phyloP scores from a whole-genome alignment of 2,113 vertebrate species.

The Peromyscus californicus region DNA sequence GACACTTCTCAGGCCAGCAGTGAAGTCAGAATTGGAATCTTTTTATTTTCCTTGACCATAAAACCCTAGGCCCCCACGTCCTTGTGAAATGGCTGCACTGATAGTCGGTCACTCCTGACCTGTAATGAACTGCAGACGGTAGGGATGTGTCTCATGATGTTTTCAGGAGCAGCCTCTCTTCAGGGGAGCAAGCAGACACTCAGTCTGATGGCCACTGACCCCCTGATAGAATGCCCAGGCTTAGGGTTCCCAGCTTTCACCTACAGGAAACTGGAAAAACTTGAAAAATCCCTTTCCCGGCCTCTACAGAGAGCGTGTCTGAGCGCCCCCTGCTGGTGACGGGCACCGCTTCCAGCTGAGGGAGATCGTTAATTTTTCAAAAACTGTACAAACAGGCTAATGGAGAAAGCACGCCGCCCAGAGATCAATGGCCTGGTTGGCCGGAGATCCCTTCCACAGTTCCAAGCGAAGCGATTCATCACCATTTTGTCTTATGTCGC shows the following conservation, averaged over 20 bases:
- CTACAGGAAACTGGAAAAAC: not conserved
- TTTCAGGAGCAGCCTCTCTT: not conserved
- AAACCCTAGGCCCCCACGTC: not conserved
- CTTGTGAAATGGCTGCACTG: not conserved
- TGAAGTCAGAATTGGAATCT: not conserved
- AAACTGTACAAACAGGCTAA: not conserved
- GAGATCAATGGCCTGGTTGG: not conserved
- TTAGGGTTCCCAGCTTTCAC: not conserved
- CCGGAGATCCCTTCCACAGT: no score
- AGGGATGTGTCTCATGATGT: no score
- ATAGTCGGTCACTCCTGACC: not conserved
- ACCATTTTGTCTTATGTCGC: not conserved
- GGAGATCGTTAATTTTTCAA: no score
- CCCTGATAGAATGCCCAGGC: no score
- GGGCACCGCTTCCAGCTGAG: not conserved
- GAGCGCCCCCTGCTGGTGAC: conserved; percentile 13
- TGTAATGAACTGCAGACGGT: not conserved
- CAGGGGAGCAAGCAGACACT: not conserved
- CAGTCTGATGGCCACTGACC: not conserved
- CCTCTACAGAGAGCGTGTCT: not conserved
- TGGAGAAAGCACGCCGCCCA: not conserved
- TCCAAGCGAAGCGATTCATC: not conserved
- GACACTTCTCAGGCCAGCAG: not conserved
- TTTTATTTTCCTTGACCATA: fast-evolving
- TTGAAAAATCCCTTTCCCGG: not conserved